Evolutionary conservation across 2,797 vertebrate species (phyloP).

Genomic region (Borostomias antarcticus): DNA sequence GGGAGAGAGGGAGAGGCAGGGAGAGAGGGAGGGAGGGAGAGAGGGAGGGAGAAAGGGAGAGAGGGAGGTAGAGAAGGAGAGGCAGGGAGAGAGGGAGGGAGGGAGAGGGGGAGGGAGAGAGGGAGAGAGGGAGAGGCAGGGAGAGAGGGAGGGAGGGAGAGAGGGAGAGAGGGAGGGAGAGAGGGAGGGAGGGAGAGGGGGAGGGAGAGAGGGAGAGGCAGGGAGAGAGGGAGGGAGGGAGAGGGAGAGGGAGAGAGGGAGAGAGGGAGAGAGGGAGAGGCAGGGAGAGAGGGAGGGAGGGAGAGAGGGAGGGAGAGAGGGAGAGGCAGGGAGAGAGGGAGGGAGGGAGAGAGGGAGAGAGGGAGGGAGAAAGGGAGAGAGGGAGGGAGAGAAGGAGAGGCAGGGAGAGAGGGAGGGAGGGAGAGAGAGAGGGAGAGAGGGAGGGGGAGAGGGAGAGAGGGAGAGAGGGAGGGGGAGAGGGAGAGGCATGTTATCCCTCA

Average conservation of each 20-base stretch:
- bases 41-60: too few relatives aligned
- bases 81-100: too few relatives aligned
- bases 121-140: too few relatives aligned
- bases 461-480: too few relatives aligned
- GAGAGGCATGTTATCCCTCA: background rate
- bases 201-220: too few relatives aligned
- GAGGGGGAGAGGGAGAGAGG: too few relatives aligned
- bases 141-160: background rate
- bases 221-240: background rate
- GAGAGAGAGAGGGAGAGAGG: too few relatives aligned
- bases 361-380: background rate
- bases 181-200: background rate
- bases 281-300: background rate
- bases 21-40: constrained; percentile 26
- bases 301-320: background rate
- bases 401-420: too few relatives aligned
- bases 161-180: background rate
- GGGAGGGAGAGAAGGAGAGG: too few relatives aligned
- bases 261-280: background rate
- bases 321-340: too few relatives aligned
- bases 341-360: background rate
- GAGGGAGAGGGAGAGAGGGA: background rate
- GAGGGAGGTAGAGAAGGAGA: too few relatives aligned
- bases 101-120: background rate
- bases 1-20: too few relatives aligned